Evolutionary conservation across 1,140 invertebrate species (phyloP), one percentile per base, ranked within the genome.

Genomic region (Penaeus japonicus): DNA sequence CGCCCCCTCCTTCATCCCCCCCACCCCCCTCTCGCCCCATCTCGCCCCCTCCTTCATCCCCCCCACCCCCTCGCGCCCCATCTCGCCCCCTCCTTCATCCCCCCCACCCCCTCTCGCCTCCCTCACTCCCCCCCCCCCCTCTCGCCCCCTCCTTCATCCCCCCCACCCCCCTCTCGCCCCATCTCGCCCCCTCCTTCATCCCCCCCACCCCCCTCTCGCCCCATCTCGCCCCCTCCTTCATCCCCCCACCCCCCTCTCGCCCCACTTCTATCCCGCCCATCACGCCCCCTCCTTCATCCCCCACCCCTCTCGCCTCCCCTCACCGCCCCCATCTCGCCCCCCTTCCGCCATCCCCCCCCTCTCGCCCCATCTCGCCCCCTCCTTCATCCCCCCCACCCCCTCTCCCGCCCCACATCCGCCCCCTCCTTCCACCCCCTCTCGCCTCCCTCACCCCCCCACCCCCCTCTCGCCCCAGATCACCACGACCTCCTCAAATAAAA

Each of bases 401-500:
- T n/a, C n/a, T n/a, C n/a, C n/a, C n/a, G n/a, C n/a, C n/a, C n/a
- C n/a, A n/a, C n/a, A n/a, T n/a, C n/a, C n/a, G n/a, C n/a, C n/a
- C n/a, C n/a, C n/a, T n/a, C n/a, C n/a, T n/a, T n/a, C n/a, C n/a
- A n/a, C n/a, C n/a, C 30, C 78, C 54, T 57, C 24, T 57, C 82
- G 24, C 30, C 82, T 47, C 75, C 20, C 70, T n/a, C 59, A n/a
- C 53, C 47, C 27, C 27, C 27, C 39, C 65, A 17, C 70, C 59
- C 35, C 70, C 55, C 32, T 77, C 4, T 57, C 84, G 75, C 73
- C 84, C 84, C 73, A 85, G 73, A 86, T 86, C 84, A 79, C 12
- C 84, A 86, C 84, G 84, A 86, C 84, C 84, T 78, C 84, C 84
- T 79, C 84, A 86, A 86, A 86, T 86, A 86, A 86, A 86, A 86